Evolutionary conservation across 2,797 vertebrate genomes (phyloP).

Genomic region (Clarias pachynema): DNA sequence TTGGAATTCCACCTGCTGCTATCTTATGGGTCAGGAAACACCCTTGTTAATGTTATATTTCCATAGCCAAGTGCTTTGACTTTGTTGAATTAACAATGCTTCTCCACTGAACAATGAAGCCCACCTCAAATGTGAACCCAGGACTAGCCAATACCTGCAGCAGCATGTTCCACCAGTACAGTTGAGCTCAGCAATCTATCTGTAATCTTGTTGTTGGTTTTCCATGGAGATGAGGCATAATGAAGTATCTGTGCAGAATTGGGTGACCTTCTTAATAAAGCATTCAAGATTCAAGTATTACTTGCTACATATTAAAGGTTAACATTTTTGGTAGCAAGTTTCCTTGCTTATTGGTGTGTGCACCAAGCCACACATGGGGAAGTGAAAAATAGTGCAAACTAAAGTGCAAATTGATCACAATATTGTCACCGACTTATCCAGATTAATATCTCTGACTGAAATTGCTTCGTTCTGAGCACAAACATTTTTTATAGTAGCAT

Average conservation of each 20-base stretch:
- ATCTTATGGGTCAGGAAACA: neutral
- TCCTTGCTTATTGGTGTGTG: neutral
- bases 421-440: neutral
- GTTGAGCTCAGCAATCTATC: neutral
- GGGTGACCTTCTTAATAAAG: neutral
- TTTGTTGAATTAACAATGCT: neutral
- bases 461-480: neutral
- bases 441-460: neutral
- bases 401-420: neutral
- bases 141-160: neutral
- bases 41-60: neutral
- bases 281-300: neutral
- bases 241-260: neutral
- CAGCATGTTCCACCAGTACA: neutral
- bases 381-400: neutral
- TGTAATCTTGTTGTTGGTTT: neutral
- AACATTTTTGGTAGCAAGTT: neutral
- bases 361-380: neutral
- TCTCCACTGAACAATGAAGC: neutral
- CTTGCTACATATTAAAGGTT: neutral
- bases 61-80: neutral
- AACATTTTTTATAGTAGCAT: neutral
- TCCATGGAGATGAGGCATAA: neutral
- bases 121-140: neutral
- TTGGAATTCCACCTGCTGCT: neutral